These are phyloP conservation scores for Crepidodera aurea DNA, from an alignment of 2,888 invertebrate species.

Conservation along the genomic window DNA sequence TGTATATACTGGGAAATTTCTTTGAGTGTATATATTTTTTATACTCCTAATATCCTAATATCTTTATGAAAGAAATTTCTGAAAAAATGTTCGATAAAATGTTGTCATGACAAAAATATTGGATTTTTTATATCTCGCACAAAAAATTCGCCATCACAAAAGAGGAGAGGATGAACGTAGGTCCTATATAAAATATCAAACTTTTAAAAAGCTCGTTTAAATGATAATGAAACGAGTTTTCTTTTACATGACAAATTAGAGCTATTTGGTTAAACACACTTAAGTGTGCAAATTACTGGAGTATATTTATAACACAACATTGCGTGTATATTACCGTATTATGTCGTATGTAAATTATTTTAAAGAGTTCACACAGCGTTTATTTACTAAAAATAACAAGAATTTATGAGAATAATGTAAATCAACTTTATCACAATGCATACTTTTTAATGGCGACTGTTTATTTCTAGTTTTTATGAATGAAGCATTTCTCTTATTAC, in stretches of 20 bases:
- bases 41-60: too few relatives aligned
- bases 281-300: conserved; percentile 17
- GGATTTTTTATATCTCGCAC: too few relatives aligned
- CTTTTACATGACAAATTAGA: background rate
- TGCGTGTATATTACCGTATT: conserved; percentile 28
- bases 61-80: too few relatives aligned
- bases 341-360: conserved; percentile 31
- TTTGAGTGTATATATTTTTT: too few relatives aligned
- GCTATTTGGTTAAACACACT: conserved; percentile 3
- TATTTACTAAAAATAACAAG: background rate
- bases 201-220: too few relatives aligned
- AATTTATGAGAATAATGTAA: background rate
- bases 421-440: background rate
- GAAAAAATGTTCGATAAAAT: too few relatives aligned
- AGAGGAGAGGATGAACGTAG: too few relatives aligned
- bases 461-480: background rate
- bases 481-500: background rate
- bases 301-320: conserved; percentile 33
- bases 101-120: too few relatives aligned
- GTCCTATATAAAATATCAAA: too few relatives aligned
- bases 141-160: too few relatives aligned
- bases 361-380: background rate
- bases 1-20: too few relatives aligned
- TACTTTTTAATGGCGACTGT: background rate
- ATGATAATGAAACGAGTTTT: too few relatives aligned